These are phyloP conservation scores for Poecilia wingei DNA, from an alignment of 2,797 vertebrate genomes.

Conservation along the genomic window DNA sequence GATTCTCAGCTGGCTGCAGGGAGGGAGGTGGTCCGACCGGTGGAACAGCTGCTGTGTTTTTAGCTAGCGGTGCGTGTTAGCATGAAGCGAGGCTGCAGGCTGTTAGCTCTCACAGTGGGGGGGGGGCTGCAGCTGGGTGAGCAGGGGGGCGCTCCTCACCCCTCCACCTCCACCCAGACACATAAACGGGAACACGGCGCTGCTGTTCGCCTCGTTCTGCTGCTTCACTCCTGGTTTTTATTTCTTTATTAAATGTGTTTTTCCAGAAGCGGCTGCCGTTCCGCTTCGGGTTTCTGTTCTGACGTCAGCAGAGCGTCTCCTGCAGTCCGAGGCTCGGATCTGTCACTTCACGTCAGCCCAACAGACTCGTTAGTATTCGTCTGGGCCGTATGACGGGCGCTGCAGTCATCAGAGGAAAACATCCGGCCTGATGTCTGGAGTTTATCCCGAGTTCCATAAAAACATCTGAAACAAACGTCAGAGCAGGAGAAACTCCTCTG, in stretches of 20 bases:
- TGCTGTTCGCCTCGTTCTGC: constrained; percentile 22
- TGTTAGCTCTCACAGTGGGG: constrained; percentile 42
- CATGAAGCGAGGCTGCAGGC: constrained; percentile 22
- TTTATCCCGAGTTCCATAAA: background rate
- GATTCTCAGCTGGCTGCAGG: background rate
- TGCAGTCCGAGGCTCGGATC: constrained; percentile 1
- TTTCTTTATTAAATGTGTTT: background rate
- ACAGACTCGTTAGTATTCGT: constrained; percentile 16
- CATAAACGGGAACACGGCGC: constrained; percentile 28
- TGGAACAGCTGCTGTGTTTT: constrained; percentile 5
- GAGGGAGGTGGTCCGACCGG: constrained; percentile 11
- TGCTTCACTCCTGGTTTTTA: constrained; percentile 4
- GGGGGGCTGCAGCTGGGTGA: background rate
- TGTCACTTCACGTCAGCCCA: constrained; percentile 2
- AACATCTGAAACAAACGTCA: background rate
- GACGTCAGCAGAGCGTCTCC: constrained; percentile 19
- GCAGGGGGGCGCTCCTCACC: background rate
- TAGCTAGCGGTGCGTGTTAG: background rate
- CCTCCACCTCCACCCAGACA: constrained; percentile 25
- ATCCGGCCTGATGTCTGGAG: background rate
- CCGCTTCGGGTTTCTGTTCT: background rate
- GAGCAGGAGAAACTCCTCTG: background rate
- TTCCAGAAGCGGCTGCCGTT: constrained; percentile 6
- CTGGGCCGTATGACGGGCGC: background rate
- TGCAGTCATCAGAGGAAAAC: constrained; percentile 15